A percentile compares a stretch with the other conserved stretches of the same genome.
These are phyloP conservation scores for Plebejus argus DNA, from an alignment of 2,888 invertebrate species.

Conservation along the genomic window DNA sequence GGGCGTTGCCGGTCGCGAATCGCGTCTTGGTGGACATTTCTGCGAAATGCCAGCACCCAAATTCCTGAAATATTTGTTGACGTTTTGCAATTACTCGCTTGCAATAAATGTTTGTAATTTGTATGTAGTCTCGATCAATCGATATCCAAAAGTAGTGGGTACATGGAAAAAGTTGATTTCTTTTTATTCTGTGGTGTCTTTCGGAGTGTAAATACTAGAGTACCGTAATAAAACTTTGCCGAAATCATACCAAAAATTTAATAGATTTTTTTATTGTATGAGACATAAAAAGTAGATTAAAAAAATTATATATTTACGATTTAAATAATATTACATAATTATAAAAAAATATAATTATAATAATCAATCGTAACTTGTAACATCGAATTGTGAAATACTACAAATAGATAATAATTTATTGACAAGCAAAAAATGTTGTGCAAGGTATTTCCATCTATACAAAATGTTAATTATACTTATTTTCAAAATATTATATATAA, in stretches of 20 bases:
- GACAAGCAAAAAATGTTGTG: no score
- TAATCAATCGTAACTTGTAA: not conserved
- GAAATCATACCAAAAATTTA: not conserved
- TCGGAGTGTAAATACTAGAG: not conserved
- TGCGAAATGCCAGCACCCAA: constrained; percentile 62
- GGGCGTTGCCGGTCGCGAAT: constrained; percentile 68
- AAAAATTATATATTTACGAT: no score
- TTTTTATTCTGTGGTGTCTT: not conserved
- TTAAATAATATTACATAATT: no score
- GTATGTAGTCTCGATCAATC: constrained; percentile 2
- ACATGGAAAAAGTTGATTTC: not conserved
- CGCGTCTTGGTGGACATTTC: constrained; percentile 61
- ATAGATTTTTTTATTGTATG: not conserved
- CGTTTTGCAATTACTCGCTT: constrained; percentile 36
- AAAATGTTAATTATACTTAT: no score
- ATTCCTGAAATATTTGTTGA: constrained; percentile 52
- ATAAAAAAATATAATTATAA: not conserved
- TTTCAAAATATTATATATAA: no score
- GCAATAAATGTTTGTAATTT: constrained; percentile 25
- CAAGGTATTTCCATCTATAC: no score
- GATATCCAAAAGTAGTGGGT: constrained; percentile 1
- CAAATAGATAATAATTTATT: no score
- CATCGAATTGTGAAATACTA: no score
- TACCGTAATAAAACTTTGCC: not conserved
- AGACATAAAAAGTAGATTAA: not conserved